Evolutionary conservation across 2,797 vertebrate genomes (phyloP), one percentile per base, ranked within the genome.

Genomic region (Hippopotamyrus pictus): DNA sequence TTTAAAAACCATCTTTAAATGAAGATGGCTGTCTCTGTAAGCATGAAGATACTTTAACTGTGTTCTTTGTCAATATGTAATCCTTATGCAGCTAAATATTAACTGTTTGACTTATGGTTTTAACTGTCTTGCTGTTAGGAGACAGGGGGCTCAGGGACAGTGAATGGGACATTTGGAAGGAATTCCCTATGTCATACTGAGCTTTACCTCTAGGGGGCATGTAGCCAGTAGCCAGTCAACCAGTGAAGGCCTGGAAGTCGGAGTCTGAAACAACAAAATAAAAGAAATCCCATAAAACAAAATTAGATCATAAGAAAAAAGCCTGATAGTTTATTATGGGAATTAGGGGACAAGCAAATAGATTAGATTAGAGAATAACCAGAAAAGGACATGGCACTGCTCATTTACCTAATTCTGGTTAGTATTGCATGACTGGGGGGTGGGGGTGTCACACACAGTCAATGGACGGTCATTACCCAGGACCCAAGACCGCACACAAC

Each of bases 181-280:
- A 62, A 62, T 48, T 41, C 79, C 73, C 19, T 53, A 90, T 92
- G 44, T 92, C 87, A 93, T 84, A 91, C 90, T 91, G 90, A 87
- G 89, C 90, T 92, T 96, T 96, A 97, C 95, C 96, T 96, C 93
- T 50, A 89, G 89, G 91, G 89, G 25, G 92, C 92, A 93, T 93
- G 65, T 73, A 73, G 65, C 65, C 65, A 90, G 82, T 90, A 93
- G 94, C 89, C 95, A 94, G 91, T 95, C 95, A 93, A 94, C 96
- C 96, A 90, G 95, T 95, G 95, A 95, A 96, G 93, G 96, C 96
- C 94, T 96, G 92, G 95, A 97, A 96, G 95, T 97, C 96, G 93
- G 96, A 96, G 92, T 97, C 96, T 97, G 96, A 95, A 96, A 97
- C 92, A 92, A 93, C 92, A 95, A 95, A 95, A 87, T 57, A 25